Base-by-base conservation (phyloP, 2,888 invertebrate genomes). In the Polia nebulosa region DNA sequence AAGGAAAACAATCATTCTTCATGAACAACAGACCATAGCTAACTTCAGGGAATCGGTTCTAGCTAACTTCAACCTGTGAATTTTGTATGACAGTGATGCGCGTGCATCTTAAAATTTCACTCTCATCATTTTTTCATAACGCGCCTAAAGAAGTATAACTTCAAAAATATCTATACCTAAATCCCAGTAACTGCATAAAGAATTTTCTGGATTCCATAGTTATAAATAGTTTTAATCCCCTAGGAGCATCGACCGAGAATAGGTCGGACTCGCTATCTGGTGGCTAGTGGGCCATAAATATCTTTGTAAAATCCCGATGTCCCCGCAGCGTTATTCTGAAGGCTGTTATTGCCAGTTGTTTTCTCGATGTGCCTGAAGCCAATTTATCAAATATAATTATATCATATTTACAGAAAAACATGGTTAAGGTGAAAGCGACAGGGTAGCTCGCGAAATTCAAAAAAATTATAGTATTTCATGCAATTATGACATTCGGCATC, bases 261-360 rank as follows among this genome's bases (percentile, higher is more conserved):
- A 25, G 45, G 67, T 45, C 36, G 70, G 70, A 41, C 49, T 65
- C 68, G 74, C 61, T 66, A 71, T 76, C 71, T 71, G 27, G 71
- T 61, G 27, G 68, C 55, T 32, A 52, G 52, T 45, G 29, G 49
- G 65, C 59, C 59, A 76, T 76, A 62, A 66, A 71, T 76, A 60
- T 76, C 52, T 76, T 71, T 62, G 55, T 76, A 56, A 70, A 70
- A 76, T 64, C 76, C 65, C 70, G 47, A 57, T 65, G 44, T 61
- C 56, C 55, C 60, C 51, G 44, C 44, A 61, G 53, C 61, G 65
- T 55, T 70, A 76, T 62, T 29, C 64, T 49, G 51, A 55, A 70
- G 17, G 55, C 51, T 51, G 60, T 53, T 65, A 78, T 73, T 79
- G 71, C 67, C 70, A 63, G 69, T 20, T 57, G 44, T 25, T 59